These are phyloP conservation scores for Coregonus ussuriensis DNA, from an alignment of 2,797 vertebrate genomes.

Conservation along the genomic window DNA sequence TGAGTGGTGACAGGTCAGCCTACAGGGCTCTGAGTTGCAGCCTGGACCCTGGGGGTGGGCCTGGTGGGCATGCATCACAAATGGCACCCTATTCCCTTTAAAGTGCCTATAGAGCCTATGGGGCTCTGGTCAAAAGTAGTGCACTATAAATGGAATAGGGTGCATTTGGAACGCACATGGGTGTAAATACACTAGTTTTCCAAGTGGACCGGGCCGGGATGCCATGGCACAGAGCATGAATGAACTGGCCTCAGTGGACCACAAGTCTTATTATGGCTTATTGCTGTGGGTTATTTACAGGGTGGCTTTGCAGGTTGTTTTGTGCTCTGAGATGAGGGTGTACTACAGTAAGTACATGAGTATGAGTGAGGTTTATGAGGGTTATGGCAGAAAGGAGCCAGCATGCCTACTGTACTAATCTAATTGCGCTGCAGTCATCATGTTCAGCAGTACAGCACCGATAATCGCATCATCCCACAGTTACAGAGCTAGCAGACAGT, in stretches of 20 bases:
- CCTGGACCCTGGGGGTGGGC: not conserved
- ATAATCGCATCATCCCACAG: constrained; percentile 55
- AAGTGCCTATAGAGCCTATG: not conserved
- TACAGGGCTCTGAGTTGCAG: no score
- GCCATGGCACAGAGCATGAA: constrained; percentile 27
- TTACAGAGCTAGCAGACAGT: constrained; percentile 39
- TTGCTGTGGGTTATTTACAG: constrained; percentile 34
- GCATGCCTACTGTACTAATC: constrained; percentile 56
- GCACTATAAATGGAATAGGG: not conserved
- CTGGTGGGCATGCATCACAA: not conserved
- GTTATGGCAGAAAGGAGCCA: constrained; percentile 43
- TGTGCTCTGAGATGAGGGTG: constrained; percentile 33
- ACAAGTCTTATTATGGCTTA: not conserved
- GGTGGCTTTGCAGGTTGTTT: constrained; percentile 17
- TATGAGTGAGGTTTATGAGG: constrained; percentile 26
- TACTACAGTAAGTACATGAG: constrained; percentile 22
- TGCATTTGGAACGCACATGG: not conserved
- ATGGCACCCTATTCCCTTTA: not conserved
- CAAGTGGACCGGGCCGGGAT: not conserved
- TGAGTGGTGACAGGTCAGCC: constrained; percentile 25
- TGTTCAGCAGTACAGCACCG: constrained; percentile 35
- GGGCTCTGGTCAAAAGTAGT: not conserved
- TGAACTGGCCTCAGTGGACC: constrained; percentile 1
- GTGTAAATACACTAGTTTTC: constrained; percentile 25
- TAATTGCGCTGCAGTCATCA: constrained; percentile 46